phyloP scores from a whole-genome alignment of 1,140 invertebrate genomes.

The Cyclargus thomasi region DNA sequence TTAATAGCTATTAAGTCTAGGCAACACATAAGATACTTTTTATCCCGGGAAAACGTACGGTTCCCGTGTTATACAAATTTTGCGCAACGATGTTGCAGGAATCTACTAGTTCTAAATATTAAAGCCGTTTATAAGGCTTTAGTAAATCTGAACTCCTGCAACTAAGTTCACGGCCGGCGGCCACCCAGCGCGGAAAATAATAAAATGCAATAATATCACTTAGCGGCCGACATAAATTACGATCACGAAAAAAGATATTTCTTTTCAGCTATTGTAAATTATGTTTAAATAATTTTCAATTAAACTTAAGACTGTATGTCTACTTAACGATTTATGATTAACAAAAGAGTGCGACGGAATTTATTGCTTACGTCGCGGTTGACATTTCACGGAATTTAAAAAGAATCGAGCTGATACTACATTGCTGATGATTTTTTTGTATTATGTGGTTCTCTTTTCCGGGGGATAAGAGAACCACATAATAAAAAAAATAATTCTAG shows the following conservation, averaged over 20 bases:
- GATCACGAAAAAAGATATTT: conserved; percentile 54
- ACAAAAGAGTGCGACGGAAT: conserved; percentile 31
- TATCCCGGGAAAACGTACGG: too few species aligned
- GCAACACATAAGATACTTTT: too few species aligned
- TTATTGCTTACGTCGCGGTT: background rate
- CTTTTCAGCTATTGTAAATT: conserved; percentile 46
- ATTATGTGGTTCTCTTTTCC: too few species aligned
- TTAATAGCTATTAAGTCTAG: too few species aligned
- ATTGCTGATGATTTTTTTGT: too few species aligned
- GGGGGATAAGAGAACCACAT: too few species aligned
- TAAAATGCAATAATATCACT: conserved; percentile 46
- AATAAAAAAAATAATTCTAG: too few species aligned
- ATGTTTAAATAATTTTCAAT: conserved; percentile 55
- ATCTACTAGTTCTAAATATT: too few species aligned
- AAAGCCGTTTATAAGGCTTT: too few species aligned
- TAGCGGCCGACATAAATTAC: conserved; percentile 57
- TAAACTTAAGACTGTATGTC: conserved; percentile 49
- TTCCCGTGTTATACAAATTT: too few species aligned
- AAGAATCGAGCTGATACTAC: too few species aligned
- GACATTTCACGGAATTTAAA: background rate
- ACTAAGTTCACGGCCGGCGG: conserved; percentile 25
- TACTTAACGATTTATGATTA: background rate
- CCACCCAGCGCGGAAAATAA: conserved; percentile 56
- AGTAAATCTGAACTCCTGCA: conserved; percentile 5
- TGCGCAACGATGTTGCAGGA: too few species aligned